phyloP scores from a whole-genome alignment of 2,797 vertebrate species.

The Dipus sagitta region DNA sequence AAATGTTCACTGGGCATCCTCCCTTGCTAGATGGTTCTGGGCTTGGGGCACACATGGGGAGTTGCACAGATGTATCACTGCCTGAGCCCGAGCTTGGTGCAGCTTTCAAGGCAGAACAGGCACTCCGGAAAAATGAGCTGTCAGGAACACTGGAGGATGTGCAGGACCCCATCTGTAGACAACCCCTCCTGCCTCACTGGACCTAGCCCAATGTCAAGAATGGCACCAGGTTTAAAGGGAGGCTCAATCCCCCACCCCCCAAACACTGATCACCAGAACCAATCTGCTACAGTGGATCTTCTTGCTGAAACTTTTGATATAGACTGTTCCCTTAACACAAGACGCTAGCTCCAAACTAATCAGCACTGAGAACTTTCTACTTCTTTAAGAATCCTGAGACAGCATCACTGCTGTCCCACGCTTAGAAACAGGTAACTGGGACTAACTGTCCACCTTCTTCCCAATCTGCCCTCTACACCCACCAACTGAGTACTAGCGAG shows the following conservation, averaged over 20 bases:
- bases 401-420: not conserved
- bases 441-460: not conserved
- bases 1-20: not conserved
- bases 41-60: not conserved
- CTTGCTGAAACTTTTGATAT: not conserved
- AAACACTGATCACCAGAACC: not conserved
- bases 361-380: not conserved
- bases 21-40: not conserved
- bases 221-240: not conserved
- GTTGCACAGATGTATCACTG: too few relatives aligned
- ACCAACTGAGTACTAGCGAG: not conserved
- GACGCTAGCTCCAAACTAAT: not conserved
- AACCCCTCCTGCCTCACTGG: not conserved
- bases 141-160: fast-evolving
- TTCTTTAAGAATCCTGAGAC: not conserved
- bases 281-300: not conserved
- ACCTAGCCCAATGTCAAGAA: not conserved
- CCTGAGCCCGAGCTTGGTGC: not conserved
- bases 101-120: not conserved
- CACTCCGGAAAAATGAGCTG: not conserved
- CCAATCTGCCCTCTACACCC: not conserved
- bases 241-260: not conserved
- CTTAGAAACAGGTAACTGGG: not conserved
- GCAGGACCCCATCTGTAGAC: not conserved
- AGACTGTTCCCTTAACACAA: not conserved